Evolutionary conservation across 2,888 invertebrate species (phyloP).

Genomic region (Pseudoips prasinana): DNA sequence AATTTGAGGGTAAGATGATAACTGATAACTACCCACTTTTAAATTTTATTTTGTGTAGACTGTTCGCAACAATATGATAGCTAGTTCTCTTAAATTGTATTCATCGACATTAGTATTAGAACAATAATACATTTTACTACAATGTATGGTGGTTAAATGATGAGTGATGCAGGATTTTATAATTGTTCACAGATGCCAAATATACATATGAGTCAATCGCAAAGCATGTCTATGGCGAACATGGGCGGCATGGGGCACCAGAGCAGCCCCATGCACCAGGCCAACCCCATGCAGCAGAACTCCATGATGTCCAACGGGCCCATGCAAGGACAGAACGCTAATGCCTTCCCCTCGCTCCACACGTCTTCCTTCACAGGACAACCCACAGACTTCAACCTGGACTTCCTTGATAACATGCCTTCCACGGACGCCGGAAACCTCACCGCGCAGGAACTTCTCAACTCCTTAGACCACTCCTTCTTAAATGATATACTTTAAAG

Average conservation of each 20-base stretch:
- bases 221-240: constrained; percentile 82
- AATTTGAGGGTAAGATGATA: too few species aligned
- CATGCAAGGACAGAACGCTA: constrained; percentile 37
- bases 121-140: too few species aligned
- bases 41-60: too few species aligned
- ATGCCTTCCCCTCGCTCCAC: constrained; percentile 59
- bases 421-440: constrained; percentile 88
- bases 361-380: constrained; percentile 75
- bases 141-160: too few species aligned
- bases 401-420: constrained; percentile 92
- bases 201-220: constrained; percentile 87
- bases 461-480: constrained; percentile 90
- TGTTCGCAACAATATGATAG: too few species aligned
- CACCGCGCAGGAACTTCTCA: constrained; percentile 91
- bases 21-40: too few species aligned
- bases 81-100: too few species aligned
- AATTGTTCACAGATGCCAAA: constrained; percentile 83
- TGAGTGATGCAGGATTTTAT: too few species aligned
- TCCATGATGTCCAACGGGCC: constrained; percentile 47
- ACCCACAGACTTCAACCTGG: constrained; percentile 88
- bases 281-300: constrained; percentile 43
- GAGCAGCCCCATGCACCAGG: constrained; percentile 47
- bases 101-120: too few species aligned
- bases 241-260: constrained; percentile 47
- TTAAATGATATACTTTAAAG: constrained; percentile 84